These are phyloP conservation scores for Caprella mutica DNA, from an alignment of 2,888 invertebrate genomes.

Conservation along the genomic window DNA sequence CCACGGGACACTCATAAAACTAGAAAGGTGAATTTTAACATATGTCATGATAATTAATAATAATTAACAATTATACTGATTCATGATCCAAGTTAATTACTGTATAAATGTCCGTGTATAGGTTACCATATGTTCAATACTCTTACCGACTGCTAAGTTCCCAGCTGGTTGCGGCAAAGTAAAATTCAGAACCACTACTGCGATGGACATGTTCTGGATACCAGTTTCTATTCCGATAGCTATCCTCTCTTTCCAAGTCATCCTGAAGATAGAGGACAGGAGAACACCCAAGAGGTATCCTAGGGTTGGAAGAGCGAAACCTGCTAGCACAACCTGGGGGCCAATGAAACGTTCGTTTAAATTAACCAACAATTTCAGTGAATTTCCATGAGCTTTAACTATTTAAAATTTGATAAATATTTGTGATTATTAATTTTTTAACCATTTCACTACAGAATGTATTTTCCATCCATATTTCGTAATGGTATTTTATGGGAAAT, in stretches of 20 bases:
- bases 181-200: slow-evolving; percentile 73
- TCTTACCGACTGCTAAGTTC: slow-evolving; percentile 68
- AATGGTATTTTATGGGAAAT: too few species aligned
- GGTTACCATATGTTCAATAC: not conserved
- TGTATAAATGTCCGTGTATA: not conserved
- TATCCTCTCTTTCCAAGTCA: slow-evolving; percentile 51
- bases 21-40: too few species aligned
- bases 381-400: not conserved
- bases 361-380: not conserved
- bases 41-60: too few species aligned
- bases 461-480: too few species aligned
- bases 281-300: slow-evolving; percentile 62
- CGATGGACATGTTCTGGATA: slow-evolving; percentile 82
- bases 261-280: slow-evolving; percentile 51
- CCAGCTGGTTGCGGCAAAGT: slow-evolving; percentile 72
- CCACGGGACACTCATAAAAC: not conserved
- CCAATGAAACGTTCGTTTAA: not conserved
- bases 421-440: too few species aligned
- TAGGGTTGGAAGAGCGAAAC: slow-evolving; percentile 67
- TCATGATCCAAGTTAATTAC: too few species aligned
- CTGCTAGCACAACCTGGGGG: slow-evolving; percentile 60
- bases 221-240: slow-evolving; percentile 88
- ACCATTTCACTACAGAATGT: too few species aligned
- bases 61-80: too few species aligned
- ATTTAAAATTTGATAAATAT: not conserved